Conservation (phyloP, 1,140 invertebrate species). For the Liolophura sinensis region DNA sequence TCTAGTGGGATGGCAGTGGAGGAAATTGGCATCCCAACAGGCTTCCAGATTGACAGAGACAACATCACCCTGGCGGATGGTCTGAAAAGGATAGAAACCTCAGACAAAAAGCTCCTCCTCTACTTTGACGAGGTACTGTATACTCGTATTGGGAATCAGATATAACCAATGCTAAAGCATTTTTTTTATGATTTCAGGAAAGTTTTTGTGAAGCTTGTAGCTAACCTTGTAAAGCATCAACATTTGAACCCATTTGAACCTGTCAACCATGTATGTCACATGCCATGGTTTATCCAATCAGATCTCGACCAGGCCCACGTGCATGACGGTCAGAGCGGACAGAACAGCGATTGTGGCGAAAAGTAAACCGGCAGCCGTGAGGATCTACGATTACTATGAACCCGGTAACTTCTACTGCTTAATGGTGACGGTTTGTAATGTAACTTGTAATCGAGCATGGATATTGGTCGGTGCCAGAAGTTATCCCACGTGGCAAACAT, state of each 20-base stretch:
- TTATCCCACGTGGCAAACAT: background rate
- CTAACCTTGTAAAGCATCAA: too few species aligned
- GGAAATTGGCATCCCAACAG: slow-evolving; percentile 45
- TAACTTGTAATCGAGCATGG: background rate
- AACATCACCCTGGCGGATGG: slow-evolving; percentile 47
- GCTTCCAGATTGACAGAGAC: slow-evolving; percentile 43
- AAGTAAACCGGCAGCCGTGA: slow-evolving; percentile 81
- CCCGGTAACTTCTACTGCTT: slow-evolving; percentile 66
- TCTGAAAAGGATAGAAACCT: slow-evolving; percentile 80
- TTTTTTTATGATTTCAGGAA: too few species aligned
- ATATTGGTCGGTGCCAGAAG: background rate
- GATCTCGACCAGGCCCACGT: slow-evolving; percentile 76
- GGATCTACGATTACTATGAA: slow-evolving; percentile 93
- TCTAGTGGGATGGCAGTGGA: slow-evolving; percentile 45
- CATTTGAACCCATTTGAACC: too few species aligned
- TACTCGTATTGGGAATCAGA: background rate
- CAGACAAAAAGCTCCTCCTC: slow-evolving; percentile 76
- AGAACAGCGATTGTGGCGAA: slow-evolving; percentile 85
- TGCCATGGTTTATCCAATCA: slow-evolving; percentile 54
- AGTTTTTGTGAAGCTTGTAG: too few species aligned
- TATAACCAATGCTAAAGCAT: too few species aligned
- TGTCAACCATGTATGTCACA: too few species aligned
- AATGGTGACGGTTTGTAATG: background rate
- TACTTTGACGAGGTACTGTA: slow-evolving; percentile 72
- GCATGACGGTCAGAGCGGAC: slow-evolving; percentile 81